These are phyloP conservation scores for Mungos mungo DNA, from an alignment of 2,113 vertebrate genomes.

Conservation along the genomic window DNA sequence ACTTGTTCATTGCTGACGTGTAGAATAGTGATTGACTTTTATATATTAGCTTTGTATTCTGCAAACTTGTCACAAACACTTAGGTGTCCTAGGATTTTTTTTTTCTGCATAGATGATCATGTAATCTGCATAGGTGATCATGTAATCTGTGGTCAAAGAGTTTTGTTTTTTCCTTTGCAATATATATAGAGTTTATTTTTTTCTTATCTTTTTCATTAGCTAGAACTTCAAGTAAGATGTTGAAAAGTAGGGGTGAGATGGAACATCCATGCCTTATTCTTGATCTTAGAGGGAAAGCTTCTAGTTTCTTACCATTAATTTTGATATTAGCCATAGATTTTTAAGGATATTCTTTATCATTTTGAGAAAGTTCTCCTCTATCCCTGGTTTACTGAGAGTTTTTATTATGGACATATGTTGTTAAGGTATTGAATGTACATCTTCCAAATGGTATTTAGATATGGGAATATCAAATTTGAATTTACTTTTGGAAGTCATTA, in stretches of 20 bases:
- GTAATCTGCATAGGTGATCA: not conserved
- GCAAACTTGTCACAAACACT: not conserved
- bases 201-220: not conserved
- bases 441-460: not conserved
- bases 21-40: not conserved
- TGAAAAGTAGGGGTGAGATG: not conserved
- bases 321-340: not conserved
- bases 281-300: not conserved
- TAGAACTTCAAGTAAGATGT: not conserved
- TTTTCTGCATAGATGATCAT: not conserved
- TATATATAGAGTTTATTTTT: not conserved
- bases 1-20: not conserved
- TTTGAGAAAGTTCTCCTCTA: not conserved
- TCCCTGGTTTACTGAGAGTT: not conserved
- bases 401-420: not conserved
- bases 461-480: not conserved
- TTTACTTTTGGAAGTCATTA: not conserved
- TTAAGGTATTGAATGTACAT: not conserved
- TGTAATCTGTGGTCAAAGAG: not conserved
- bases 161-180: not conserved
- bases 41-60: not conserved
- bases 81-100: not conserved
- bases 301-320: not conserved
- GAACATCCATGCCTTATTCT: not conserved
- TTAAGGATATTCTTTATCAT: not conserved